These are phyloP conservation scores for Salvelinus alpinus DNA, from an alignment of 2,113 vertebrate genomes.

Conservation along the genomic window DNA sequence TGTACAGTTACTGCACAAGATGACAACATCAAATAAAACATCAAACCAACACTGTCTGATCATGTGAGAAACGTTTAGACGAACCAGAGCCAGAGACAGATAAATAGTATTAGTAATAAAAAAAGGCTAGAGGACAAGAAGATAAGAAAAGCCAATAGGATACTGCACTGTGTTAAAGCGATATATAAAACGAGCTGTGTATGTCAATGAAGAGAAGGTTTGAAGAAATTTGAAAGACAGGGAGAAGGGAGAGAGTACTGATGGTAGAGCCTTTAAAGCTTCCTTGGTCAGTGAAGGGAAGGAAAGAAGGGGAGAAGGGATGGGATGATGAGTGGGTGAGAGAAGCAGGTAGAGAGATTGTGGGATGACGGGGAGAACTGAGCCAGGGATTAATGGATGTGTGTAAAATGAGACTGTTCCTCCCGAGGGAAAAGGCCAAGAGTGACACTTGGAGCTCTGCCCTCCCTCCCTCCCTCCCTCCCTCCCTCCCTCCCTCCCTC, in stretches of 20 bases:
- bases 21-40: no score
- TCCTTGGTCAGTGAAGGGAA: not conserved
- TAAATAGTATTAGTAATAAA: no score
- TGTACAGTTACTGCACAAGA: no score
- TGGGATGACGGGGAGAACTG: constrained; percentile 16
- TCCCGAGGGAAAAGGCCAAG: constrained; percentile 28
- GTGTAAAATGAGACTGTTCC: constrained; percentile 41
- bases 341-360: constrained; percentile 11
- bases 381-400: constrained; percentile 33
- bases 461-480: not conserved
- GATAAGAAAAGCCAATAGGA: no score
- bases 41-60: no score
- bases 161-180: no score
- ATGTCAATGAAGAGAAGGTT: not conserved
- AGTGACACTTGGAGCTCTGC: constrained; percentile 41
- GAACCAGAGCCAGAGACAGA: no score
- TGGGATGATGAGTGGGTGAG: not conserved
- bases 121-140: no score
- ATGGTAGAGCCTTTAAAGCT: not conserved
- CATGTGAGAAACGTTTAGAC: no score
- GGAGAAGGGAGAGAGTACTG: constrained; percentile 11
- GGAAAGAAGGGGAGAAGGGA: constrained; percentile 16
- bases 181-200: no score
- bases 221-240: not conserved
- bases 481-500: not conserved